Base-by-base conservation (phyloP, 1,140 invertebrate species). In the Drosophila tropicalis region DNA sequence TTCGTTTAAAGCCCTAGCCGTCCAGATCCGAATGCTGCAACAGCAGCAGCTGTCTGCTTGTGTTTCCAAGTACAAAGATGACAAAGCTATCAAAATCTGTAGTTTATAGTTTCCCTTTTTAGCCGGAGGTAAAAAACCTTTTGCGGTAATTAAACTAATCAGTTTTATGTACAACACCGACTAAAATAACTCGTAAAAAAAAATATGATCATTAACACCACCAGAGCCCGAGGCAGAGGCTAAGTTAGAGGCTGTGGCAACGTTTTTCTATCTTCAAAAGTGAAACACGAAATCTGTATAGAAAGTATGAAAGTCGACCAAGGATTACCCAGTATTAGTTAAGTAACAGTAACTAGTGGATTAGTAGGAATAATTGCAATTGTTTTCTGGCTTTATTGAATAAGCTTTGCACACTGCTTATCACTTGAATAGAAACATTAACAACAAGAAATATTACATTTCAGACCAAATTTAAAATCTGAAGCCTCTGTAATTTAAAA, bases 141-240 rank as follows among this genome's bases (percentile, higher is more conserved):
- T 25, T 57, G 29, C 29, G 55, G 55, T 32, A 51, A 57, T 57
- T 57, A 57, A 57, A 34, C 55, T 36, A 57, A 57, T 56, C 54
- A 51, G 44, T 51, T 51, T 51, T 51, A 51, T 51, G 44, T 51
- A 51, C 44, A 51, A 51, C 44, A 51, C 1, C 44, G 44, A 51
- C 44, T 51, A 51, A 51, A 51, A 51, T 67, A 39, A 22, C 57
- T 67, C 56, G 39, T 34, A 62, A 67, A 58, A 29, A 15, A 17
- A 41, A 58, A 44, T 34, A 54, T 51, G 63, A 60, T 71, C 72
- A 71, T 78, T 78, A 78, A 75, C 76, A 75, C 76, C 72, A 64
- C 67, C 73, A 61, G 44, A 13, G 44, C 17, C 44, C 3, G 17
- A 22, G 17, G 9, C 44, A 51, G 10, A 39, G 34, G 34, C 34